These are phyloP conservation scores for Apoda limacodes DNA, from an alignment of 2,888 invertebrate species.

Conservation along the genomic window DNA sequence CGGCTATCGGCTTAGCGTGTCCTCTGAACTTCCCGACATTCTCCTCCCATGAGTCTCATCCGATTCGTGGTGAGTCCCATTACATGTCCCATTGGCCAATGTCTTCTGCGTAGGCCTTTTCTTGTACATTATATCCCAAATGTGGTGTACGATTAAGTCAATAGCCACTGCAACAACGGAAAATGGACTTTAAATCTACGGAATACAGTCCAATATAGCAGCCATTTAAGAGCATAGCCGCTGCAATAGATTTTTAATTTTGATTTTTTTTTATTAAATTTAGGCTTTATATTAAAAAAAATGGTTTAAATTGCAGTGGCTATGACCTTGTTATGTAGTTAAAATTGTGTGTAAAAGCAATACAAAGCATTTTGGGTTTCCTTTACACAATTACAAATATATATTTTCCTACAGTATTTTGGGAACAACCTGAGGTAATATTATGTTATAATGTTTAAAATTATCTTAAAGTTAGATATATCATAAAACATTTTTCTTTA, in stretches of 20 bases:
- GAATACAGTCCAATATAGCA: constrained; percentile 29
- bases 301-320: constrained; percentile 58
- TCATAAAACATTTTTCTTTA: no score
- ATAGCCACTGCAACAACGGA: constrained; percentile 95
- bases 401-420: no score
- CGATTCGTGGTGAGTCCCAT: constrained; percentile 40
- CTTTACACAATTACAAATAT: no score
- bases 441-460: no score
- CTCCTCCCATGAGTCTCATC: constrained; percentile 42
- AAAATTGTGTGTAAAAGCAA: no score
- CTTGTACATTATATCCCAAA: constrained; percentile 91
- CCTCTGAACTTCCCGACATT: constrained; percentile 59
- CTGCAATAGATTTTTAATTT: constrained; percentile 43
- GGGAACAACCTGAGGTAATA: no score
- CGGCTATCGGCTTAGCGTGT: constrained; percentile 64
- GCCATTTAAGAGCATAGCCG: constrained; percentile 70
- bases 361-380: no score
- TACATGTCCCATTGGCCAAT: constrained; percentile 45
- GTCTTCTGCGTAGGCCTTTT: constrained; percentile 37
- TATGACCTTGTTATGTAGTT: constrained; percentile 60
- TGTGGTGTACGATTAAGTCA: constrained; percentile 99
- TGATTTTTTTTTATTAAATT: constrained; percentile 12
- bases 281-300: constrained; percentile 1
- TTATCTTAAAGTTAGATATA: no score
- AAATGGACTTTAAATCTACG: constrained; percentile 43